Evolutionary conservation across 1,140 invertebrate species (phyloP).

Genomic region (Psilanteris sp.): DNA sequence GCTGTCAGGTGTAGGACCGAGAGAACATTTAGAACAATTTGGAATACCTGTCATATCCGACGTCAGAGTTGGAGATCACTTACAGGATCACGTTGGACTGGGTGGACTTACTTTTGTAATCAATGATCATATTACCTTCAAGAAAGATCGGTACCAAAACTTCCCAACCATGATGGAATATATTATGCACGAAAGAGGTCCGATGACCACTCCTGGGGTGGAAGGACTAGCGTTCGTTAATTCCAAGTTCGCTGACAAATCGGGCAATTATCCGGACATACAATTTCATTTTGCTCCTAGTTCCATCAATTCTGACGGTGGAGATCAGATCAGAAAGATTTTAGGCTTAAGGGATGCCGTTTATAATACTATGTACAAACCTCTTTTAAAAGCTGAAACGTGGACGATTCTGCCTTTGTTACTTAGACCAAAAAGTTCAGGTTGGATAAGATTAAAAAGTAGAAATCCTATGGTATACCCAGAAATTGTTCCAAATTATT

Average conservation of each 20-base stretch:
- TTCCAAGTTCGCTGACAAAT: slow-evolving; percentile 87
- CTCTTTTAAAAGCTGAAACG: slow-evolving; percentile 87
- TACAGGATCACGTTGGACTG: slow-evolving; percentile 91
- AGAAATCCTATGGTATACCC: slow-evolving; percentile 90
- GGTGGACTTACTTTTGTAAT: slow-evolving; percentile 91
- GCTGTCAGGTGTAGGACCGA: slow-evolving; percentile 92
- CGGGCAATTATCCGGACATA: slow-evolving; percentile 89
- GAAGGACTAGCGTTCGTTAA: slow-evolving; percentile 92
- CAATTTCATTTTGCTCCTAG: slow-evolving; percentile 93
- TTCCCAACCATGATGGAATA: slow-evolving; percentile 90
- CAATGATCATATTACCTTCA: slow-evolving; percentile 89
- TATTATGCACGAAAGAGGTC: slow-evolving; percentile 87
- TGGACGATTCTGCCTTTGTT: slow-evolving; percentile 91
- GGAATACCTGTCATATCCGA: slow-evolving; percentile 87
- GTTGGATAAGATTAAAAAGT: slow-evolving; percentile 88
- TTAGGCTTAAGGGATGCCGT: slow-evolving; percentile 88
- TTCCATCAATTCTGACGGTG: slow-evolving; percentile 89
- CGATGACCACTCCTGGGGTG: slow-evolving; percentile 89
- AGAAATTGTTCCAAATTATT: slow-evolving; percentile 95
- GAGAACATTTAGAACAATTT: slow-evolving; percentile 87
- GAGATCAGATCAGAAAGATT: slow-evolving; percentile 87
- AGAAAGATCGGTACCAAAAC: slow-evolving; percentile 87
- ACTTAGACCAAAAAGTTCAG: slow-evolving; percentile 89
- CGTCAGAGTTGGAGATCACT: slow-evolving; percentile 89
- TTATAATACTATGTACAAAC: slow-evolving; percentile 92